Evolutionary conservation across 2,888 invertebrate species (phyloP), one percentile per base, ranked within the genome.

Genomic region (Cantharis lateralis): DNA sequence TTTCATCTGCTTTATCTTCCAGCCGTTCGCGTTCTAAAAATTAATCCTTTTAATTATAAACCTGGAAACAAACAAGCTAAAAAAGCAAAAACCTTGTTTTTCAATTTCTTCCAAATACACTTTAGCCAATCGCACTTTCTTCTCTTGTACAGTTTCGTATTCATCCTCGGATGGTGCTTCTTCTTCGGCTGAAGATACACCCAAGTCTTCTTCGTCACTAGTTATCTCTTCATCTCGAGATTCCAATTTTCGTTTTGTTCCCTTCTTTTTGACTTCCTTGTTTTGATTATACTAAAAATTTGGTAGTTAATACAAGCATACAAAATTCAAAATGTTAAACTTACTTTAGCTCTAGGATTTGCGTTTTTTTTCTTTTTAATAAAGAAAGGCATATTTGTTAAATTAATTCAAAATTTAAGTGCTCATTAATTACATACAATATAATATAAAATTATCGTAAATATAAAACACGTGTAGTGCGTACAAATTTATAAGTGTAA

Each of bases 81-180:
- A 16, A 71, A 71, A n/a, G 24, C 28, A 75, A 26, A 15, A 86
- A 91, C 91, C 92, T 90, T 96, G 94, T 84, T 91, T 93, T 88
- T 95, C 94, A 66, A 98, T 94, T 90, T 97, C 95, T 84, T 95
- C 91, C 48, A 98, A 89, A 88, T 97, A 97, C 86, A 95, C 92
- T 86, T 98, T 98, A 0, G 98, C 97, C 78, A 98, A 88, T 66
- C 97, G 91, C 70, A 98, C 86, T 81, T 96, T 95, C 86, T 98
- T 98, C 85, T 98, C 96, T 86, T 98, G 97, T 0, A 94, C 93
- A 0, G 96, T 97, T 88, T 97, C 95, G 80, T 91, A 89, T 80
- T 93, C 93, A 82, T 93, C 93, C 81, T 92, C 93, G 0, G 88
- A 88, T 16, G 87, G 87, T 72, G 87, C 87, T 15, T 86, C 84